Evolutionary conservation across 2,888 invertebrate genomes (phyloP), one percentile per base, ranked within the genome.

Genomic region (Chrysolina oricalcia): DNA sequence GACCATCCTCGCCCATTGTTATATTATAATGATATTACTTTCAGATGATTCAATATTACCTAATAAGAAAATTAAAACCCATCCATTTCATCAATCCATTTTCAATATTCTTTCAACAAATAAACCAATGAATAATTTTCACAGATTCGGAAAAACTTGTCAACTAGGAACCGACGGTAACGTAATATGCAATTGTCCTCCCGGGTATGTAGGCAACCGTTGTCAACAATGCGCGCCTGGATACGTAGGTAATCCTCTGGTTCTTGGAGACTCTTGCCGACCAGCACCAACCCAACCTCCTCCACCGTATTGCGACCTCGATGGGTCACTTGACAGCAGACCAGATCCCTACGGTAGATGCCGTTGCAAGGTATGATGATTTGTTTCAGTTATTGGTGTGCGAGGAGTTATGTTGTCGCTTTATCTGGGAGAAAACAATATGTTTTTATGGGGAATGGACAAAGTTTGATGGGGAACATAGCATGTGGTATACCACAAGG

Each of bases 221-320:
- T 97, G 97, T 85, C 94, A 96, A 83, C 88, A 89, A 65, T 97
- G 98, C 85, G 93, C 94, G 0, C 88, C 90, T 4, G 97, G 96
- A 0, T 98, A 94, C 86, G 91, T 92, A 74, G 97, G 97, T 13
- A 95, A 96, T 88, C 97, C 97, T 0, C 85, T 93, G 53, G 87
- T 92, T 11, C 91, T 93, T 0, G 96, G 96, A 5, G 95, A 95
- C 83, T 92, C 91, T 65, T 97, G 97, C 85, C 90, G 91, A 75
- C 90, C 90, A 17, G 86, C 83, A 81, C 90, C 87, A 74, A 23
- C 48, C n/a, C 67, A 15, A 59, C 40, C 89, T 9, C 74, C 73
- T 35, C 72, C 76, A 27, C 48, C 77, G 43, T 69, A 78, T 13
- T 98, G 98, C 88, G 94, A 97, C 89, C 90, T 92, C 0, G 90